Percentiles rank a stretch among this genome's conserved stretches.
phyloP scores from a whole-genome alignment of 2,888 invertebrate species.

The Copidosoma aretas region DNA sequence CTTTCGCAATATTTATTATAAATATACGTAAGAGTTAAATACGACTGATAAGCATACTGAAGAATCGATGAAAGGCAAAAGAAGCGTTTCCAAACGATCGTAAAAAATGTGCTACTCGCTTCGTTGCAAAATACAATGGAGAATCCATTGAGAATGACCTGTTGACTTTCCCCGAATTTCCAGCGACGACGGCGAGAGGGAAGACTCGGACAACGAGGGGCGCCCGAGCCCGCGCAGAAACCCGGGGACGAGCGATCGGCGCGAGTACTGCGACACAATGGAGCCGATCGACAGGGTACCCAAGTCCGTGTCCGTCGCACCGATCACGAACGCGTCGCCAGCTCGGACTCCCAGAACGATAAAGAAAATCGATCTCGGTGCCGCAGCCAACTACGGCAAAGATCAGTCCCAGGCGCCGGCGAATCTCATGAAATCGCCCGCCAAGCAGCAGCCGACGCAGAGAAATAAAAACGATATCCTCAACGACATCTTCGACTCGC shows the following conservation, averaged over 20 bases:
- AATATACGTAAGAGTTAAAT: no score
- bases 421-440: conserved; percentile 49
- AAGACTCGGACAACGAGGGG: conserved; percentile 73
- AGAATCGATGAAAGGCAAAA: no score
- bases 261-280: conserved; percentile 66
- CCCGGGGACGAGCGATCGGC: conserved; percentile 53
- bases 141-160: no score
- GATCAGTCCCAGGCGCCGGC: conserved; percentile 41
- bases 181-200: conserved; percentile 71
- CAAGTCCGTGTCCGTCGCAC: conserved; percentile 60
- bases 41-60: no score
- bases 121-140: no score
- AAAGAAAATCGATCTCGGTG: conserved; percentile 71
- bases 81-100: no score
- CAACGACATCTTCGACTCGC: conserved; percentile 57
- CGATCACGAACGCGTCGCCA: conserved; percentile 60
- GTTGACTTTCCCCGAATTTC: neutral
- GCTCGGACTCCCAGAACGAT: conserved; percentile 61
- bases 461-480: conserved; percentile 54
- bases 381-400: conserved; percentile 75
- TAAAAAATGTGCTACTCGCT: no score
- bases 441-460: conserved; percentile 46
- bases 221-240: conserved; percentile 61
- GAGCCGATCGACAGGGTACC: conserved; percentile 54
- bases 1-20: no score